Evolutionary conservation across 2,888 invertebrate genomes (phyloP).

Genomic region (Ephialtes manifestator): DNA sequence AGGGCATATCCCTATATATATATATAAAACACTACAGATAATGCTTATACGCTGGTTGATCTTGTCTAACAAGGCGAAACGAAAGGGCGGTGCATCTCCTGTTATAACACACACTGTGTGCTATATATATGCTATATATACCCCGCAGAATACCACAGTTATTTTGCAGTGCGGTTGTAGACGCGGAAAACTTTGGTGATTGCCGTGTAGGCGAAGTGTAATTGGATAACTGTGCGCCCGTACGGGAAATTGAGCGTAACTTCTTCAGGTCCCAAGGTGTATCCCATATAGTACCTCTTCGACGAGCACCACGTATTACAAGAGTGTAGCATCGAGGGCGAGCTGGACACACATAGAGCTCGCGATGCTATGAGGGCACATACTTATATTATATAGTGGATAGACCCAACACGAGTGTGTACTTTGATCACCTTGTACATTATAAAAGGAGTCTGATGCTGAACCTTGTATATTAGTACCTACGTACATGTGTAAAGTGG

Average conservation of each 20-base stretch:
- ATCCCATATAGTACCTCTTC: slow-evolving; percentile 15
- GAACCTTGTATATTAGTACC: not conserved
- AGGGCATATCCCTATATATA: not conserved
- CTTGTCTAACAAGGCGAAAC: slow-evolving; percentile 39
- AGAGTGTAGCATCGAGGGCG: not conserved
- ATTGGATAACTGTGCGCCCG: slow-evolving; percentile 73
- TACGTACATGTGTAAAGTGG: slow-evolving; percentile 26
- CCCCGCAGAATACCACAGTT: slow-evolving; percentile 49
- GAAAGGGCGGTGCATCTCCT: slow-evolving; percentile 27
- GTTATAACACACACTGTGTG: not conserved
- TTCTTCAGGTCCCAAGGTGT: slow-evolving; percentile 53
- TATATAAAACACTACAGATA: slow-evolving; percentile 12
- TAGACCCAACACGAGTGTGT: slow-evolving; percentile 36
- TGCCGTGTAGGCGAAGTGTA: slow-evolving; percentile 69
- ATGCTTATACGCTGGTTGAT: slow-evolving; percentile 22
- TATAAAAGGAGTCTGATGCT: slow-evolving; percentile 31
- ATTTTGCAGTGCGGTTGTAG: slow-evolving; percentile 60
- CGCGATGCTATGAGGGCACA: not conserved
- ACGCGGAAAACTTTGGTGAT: slow-evolving; percentile 69
- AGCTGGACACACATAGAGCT: slow-evolving; percentile 3
- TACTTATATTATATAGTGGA: slow-evolving; percentile 4
- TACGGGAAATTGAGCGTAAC: slow-evolving; percentile 74
- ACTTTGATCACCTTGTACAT: slow-evolving; percentile 34
- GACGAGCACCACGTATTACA: slow-evolving; percentile 15
- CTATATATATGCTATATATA: not conserved